Percentiles rank a stretch among this genome's conserved stretches.
These are phyloP conservation scores for Mesoclemmys tuberculata DNA, from an alignment of 2,113 vertebrate genomes.

Conservation along the genomic window DNA sequence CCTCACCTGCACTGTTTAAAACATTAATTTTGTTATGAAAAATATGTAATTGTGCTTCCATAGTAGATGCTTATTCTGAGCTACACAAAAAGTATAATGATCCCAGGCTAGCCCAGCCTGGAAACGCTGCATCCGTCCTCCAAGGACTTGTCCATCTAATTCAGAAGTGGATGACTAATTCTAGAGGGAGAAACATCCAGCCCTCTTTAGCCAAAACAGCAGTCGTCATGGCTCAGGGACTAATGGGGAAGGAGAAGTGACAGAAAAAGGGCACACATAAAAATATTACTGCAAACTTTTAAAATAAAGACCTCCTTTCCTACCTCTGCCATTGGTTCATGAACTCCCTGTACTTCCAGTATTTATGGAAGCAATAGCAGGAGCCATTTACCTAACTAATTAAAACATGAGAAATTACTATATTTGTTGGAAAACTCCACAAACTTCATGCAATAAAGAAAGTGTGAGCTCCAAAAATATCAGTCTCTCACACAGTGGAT, in stretches of 20 bases:
- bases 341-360: neutral
- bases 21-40: fast-evolving
- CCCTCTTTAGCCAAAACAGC: no score
- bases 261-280: neutral
- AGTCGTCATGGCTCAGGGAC: no score
- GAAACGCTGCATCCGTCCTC: neutral
- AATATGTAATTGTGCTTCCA: neutral
- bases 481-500: neutral
- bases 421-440: neutral
- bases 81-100: fast-evolving
- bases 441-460: neutral
- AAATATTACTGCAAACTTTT: neutral
- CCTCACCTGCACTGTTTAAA: neutral
- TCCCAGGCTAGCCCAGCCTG: neutral
- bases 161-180: neutral
- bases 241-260: no score
- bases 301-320: neutral
- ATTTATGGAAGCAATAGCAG: neutral
- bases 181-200: no score
- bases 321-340: neutral
- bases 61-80: neutral
- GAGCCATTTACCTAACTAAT: neutral
- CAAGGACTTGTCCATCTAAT: neutral
- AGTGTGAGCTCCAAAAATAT: neutral
- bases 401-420: neutral